phyloP scores from a whole-genome alignment of 2,113 vertebrate genomes.

The Nestor notabilis region DNA sequence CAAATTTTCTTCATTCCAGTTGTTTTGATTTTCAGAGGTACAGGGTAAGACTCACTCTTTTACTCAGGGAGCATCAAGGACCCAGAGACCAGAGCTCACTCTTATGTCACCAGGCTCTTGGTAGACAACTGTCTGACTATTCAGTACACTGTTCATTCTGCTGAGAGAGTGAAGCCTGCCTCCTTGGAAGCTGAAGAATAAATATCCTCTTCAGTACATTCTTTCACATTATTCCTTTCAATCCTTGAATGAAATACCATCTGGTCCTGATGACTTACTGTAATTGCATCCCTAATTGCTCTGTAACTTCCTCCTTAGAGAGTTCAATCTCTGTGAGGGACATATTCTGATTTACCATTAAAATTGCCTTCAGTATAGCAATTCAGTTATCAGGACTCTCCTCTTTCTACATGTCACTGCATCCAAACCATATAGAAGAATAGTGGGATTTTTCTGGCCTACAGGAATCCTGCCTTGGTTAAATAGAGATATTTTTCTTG shows the following conservation, averaged over 20 bases:
- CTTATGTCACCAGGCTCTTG: not conserved
- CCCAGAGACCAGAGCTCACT: not conserved
- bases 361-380: slow-evolving; percentile 20
- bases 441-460: not conserved
- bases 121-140: not conserved
- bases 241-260: slow-evolving; percentile 61
- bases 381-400: not conserved
- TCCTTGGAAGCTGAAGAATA: slow-evolving; percentile 22
- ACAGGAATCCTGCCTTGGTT: not conserved
- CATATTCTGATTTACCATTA: slow-evolving; percentile 16
- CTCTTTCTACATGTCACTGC: not conserved
- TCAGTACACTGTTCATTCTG: not conserved
- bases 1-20: not conserved
- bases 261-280: slow-evolving; percentile 66
- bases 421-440: not conserved
- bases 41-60: not conserved
- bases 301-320: slow-evolving; percentile 55
- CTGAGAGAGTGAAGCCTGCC: not conserved
- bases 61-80: not conserved
- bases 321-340: slow-evolving; percentile 36
- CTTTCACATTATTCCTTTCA: slow-evolving; percentile 52
- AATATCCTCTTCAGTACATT: slow-evolving; percentile 38
- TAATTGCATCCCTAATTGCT: slow-evolving; percentile 63
- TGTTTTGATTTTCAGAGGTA: not conserved
- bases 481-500: not conserved